phyloP scores from a whole-genome alignment of 1,140 invertebrate genomes.

The Lasioglossum baleicum region DNA sequence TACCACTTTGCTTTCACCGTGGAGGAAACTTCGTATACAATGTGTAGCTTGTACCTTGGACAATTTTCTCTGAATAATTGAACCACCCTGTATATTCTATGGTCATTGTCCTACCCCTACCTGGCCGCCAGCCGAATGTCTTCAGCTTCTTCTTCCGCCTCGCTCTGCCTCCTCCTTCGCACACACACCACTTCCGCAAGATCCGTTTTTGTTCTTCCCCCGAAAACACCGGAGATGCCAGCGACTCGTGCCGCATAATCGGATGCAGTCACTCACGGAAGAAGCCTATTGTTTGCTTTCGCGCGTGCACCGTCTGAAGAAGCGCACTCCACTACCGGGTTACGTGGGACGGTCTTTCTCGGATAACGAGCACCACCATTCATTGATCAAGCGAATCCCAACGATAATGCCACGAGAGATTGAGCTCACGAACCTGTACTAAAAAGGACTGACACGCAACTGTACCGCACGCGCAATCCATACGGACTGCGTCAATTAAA shows the following conservation, averaged over 20 bases:
- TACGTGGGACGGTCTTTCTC: constrained; percentile 1
- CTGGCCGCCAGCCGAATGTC: constrained; percentile 13
- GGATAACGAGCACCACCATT: constrained; percentile 8
- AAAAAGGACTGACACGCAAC: no score
- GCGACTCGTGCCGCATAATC: constrained; percentile 31
- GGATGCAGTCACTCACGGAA: constrained; percentile 27
- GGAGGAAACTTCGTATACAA: background rate
- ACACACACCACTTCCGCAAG: constrained; percentile 18
- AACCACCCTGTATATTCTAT: constrained; percentile 31
- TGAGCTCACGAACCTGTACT: no score
- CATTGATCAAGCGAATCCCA: background rate
- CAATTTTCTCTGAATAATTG: no score
- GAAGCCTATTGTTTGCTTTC: constrained; percentile 33
- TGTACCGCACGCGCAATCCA: no score
- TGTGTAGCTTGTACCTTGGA: no score
- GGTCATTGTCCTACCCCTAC: constrained; percentile 53
- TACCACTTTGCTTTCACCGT: background rate
- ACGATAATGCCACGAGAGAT: background rate
- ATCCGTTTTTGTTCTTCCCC: constrained; percentile 40
- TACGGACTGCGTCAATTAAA: no score
- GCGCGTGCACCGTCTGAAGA: background rate
- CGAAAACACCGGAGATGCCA: constrained; percentile 34
- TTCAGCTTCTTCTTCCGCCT: background rate
- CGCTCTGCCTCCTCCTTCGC: constrained; percentile 4
- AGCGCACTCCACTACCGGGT: background rate